These are phyloP conservation scores for Solea solea DNA, from an alignment of 2,113 vertebrate genomes.

Conservation along the genomic window DNA sequence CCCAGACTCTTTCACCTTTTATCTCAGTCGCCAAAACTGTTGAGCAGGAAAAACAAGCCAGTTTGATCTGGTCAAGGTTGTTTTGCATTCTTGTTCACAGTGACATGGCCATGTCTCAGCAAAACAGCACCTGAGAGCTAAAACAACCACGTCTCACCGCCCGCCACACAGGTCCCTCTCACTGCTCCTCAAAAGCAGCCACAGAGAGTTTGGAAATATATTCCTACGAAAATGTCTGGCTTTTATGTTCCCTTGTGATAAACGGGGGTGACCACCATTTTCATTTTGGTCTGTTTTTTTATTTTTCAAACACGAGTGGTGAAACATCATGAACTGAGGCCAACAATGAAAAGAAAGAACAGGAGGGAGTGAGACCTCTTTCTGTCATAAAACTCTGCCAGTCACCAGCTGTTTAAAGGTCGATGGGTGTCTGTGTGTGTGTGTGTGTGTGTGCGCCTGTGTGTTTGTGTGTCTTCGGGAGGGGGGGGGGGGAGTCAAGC, in stretches of 20 bases:
- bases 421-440: conserved; percentile 50
- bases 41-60: conserved; percentile 82
- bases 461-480: conserved; percentile 55
- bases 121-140: conserved; percentile 77
- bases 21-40: conserved; percentile 82
- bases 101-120: conserved; percentile 70
- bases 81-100: conserved; percentile 87
- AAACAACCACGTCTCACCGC: conserved; percentile 21
- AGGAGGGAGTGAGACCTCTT: conserved; percentile 78
- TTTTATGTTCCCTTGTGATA: neutral
- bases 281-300: neutral
- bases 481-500: conserved; percentile 85
- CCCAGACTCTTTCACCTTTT: conserved; percentile 82
- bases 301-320: neutral
- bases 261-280: neutral
- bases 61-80: conserved; percentile 93
- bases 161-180: neutral
- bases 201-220: neutral
- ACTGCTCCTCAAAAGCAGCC: conserved; percentile 5
- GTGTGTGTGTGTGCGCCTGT: conserved; percentile 17
- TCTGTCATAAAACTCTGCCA: conserved; percentile 91
- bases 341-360: conserved; percentile 26
- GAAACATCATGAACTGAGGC: neutral
- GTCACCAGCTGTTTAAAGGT: conserved; percentile 89
- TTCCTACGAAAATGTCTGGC: neutral